Evolutionary conservation across 2,113 vertebrate genomes (phyloP).

Genomic region (Gila orcuttii): DNA sequence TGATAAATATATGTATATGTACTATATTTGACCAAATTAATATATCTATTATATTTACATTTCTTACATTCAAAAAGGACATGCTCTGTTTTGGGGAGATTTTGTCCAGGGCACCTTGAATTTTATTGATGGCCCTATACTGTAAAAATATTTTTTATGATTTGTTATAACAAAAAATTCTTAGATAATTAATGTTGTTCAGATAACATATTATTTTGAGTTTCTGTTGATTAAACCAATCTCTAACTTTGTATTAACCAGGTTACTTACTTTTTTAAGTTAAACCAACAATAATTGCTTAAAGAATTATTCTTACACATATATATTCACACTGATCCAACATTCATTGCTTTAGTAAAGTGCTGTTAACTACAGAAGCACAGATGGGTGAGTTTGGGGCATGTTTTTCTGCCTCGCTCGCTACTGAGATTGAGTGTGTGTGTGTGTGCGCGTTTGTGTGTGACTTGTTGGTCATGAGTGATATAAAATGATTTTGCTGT

Average conservation of each 20-base stretch:
- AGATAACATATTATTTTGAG: too few species aligned
- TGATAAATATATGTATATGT: background rate
- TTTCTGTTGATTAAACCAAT: too few species aligned
- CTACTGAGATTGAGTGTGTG: slow-evolving; percentile 33
- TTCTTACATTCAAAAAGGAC: background rate
- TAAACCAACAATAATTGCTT: too few species aligned
- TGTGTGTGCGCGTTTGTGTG: background rate
- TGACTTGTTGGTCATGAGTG: slow-evolving; percentile 33
- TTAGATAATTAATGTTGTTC: too few species aligned
- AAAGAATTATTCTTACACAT: background rate
- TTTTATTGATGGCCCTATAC: background rate
- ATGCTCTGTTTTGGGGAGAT: background rate
- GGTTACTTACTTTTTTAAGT: too few species aligned
- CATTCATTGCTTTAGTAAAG: slow-evolving; percentile 32
- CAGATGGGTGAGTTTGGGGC: slow-evolving; percentile 50
- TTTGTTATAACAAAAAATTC: too few species aligned
- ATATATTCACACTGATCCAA: background rate
- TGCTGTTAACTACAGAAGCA: slow-evolving; percentile 44
- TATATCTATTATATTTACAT: background rate
- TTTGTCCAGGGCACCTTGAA: background rate
- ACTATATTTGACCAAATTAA: too few species aligned
- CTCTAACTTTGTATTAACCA: too few species aligned
- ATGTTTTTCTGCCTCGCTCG: slow-evolving; percentile 40
- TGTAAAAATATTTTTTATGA: too few species aligned
- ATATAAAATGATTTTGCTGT: slow-evolving; percentile 45